phyloP scores from a whole-genome alignment of 1,140 invertebrate genomes.

The Drosophila ananassae region DNA sequence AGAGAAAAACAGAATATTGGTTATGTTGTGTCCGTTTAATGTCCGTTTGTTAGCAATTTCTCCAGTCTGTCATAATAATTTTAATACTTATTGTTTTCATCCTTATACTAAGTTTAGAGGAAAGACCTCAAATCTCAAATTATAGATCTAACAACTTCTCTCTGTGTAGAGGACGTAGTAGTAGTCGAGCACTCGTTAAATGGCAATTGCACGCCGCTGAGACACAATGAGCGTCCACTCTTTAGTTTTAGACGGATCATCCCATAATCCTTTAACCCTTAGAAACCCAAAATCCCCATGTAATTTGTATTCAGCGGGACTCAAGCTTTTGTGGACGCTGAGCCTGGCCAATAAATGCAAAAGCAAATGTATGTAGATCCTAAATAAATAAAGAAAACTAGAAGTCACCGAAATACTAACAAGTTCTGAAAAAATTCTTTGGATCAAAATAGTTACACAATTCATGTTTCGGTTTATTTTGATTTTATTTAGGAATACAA shows the following conservation, averaged over 20 bases:
- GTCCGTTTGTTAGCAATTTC: background rate
- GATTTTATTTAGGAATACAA: conserved; percentile 18
- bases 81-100: background rate
- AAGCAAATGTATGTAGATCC: conserved; percentile 28
- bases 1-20: background rate
- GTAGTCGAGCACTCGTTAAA: conserved; percentile 52
- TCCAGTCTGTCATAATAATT: background rate
- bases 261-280: conserved; percentile 2
- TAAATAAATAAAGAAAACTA: conserved; percentile 38
- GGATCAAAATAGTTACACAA: background rate
- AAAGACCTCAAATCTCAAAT: background rate
- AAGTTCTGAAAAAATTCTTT: background rate
- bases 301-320: conserved; percentile 6
- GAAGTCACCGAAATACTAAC: conserved; percentile 21
- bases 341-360: conserved; percentile 47
- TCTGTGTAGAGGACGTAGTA: conserved; percentile 40
- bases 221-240: conserved; percentile 39
- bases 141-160: background rate
- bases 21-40: background rate
- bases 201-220: conserved; percentile 38
- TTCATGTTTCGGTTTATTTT: background rate
- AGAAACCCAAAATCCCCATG: background rate
- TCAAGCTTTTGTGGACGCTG: conserved; percentile 54
- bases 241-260: conserved; percentile 27
- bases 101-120: background rate